phyloP scores from a whole-genome alignment of 2,888 invertebrate species.

The Ceramica pisi region DNA sequence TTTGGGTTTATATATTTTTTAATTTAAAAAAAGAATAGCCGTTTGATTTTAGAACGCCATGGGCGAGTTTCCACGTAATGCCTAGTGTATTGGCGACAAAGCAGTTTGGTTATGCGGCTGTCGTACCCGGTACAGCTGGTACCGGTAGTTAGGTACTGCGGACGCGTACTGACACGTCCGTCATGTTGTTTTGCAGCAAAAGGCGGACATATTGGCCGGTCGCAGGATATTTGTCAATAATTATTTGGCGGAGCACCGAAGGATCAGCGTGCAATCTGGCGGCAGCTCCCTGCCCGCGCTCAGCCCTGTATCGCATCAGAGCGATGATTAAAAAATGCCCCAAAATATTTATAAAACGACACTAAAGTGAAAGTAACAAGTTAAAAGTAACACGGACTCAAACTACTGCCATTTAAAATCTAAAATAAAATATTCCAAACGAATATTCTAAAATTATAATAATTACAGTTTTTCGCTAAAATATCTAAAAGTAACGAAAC shows the following conservation, averaged over 20 bases:
- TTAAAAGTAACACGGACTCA: constrained; percentile 57
- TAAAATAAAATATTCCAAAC: constrained; percentile 64
- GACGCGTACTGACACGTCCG: constrained; percentile 81
- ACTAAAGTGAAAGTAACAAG: constrained; percentile 57
- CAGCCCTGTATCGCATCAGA: constrained; percentile 90
- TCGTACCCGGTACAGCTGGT: constrained; percentile 44
- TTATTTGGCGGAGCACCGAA: constrained; percentile 91
- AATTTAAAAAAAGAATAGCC: constrained; percentile 12
- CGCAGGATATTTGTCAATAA: constrained; percentile 91
- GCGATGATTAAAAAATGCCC: constrained; percentile 86
- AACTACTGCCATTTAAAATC: constrained; percentile 75
- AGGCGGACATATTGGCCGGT: constrained; percentile 91
- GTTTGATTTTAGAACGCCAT: constrained; percentile 84
- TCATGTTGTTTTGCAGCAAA: constrained; percentile 90
- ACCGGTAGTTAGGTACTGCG: constrained; percentile 68
- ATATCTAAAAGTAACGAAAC: constrained; percentile 52
- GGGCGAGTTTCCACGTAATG: constrained; percentile 68
- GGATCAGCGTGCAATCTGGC: constrained; percentile 91
- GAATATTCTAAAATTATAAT: constrained; percentile 57
- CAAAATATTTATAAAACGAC: constrained; percentile 59
- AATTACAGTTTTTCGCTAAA: constrained; percentile 64
- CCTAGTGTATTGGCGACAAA: constrained; percentile 77
- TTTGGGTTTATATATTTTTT: neutral
- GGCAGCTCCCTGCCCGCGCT: constrained; percentile 89
- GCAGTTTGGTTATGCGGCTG: constrained; percentile 80